These are phyloP conservation scores for Psilopogon haemacephalus DNA, from an alignment of 2,113 vertebrate genomes.

Conservation along the genomic window DNA sequence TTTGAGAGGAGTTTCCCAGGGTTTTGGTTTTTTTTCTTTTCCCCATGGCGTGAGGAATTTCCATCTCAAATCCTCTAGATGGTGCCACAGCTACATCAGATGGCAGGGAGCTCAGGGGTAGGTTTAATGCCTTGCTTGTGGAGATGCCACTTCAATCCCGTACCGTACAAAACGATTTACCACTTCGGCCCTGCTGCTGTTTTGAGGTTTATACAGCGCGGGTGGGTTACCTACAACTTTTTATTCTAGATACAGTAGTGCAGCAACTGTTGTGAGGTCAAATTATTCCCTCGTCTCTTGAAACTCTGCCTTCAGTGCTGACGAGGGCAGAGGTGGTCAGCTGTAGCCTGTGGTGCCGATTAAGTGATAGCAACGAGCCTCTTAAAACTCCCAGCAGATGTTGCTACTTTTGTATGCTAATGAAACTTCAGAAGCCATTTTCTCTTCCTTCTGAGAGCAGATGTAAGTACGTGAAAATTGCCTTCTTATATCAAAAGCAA, in stretches of 20 bases:
- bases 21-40: background rate
- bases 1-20: background rate
- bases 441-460: constrained; percentile 65
- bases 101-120: rapidly evolving
- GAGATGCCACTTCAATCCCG: background rate
- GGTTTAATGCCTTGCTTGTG: constrained; percentile 20
- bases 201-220: background rate
- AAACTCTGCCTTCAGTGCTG: background rate
- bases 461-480: constrained; percentile 13
- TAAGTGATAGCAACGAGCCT: constrained; percentile 32
- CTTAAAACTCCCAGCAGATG: constrained; percentile 49
- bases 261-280: background rate
- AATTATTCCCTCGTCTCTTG: background rate
- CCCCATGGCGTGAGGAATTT: background rate
- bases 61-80: constrained; percentile 70
- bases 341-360: background rate
- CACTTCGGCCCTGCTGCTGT: background rate
- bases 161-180: background rate
- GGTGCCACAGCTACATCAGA: constrained; percentile 68
- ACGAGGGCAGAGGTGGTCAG: constrained; percentile 7
- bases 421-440: constrained; percentile 44
- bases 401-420: constrained; percentile 62
- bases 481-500: constrained; percentile 66
- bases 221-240: background rate
- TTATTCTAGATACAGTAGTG: background rate